Percentiles rank a stretch among this genome's conserved stretches.
Evolutionary conservation across 2,797 vertebrate species (phyloP).

Genomic region (Gymnoscopelus microlampas): DNA sequence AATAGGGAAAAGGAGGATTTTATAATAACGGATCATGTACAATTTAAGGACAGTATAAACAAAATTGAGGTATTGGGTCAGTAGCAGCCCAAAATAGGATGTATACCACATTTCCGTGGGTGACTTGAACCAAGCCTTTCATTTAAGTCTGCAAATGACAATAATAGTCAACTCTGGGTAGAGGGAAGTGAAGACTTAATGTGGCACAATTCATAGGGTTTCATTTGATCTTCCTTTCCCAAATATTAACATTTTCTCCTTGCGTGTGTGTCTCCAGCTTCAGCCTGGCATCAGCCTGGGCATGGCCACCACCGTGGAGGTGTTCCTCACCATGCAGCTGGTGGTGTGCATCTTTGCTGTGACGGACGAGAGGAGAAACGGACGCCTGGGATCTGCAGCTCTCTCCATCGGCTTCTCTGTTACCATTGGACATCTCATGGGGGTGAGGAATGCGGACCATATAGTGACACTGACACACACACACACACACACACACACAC

Average conservation of each 20-base stretch:
- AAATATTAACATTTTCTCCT: not conserved
- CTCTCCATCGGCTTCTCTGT: constrained; percentile 94
- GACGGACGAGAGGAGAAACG: constrained; percentile 90
- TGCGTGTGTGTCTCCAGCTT: constrained; percentile 76
- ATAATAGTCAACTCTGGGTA: not conserved
- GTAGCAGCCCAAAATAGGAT: not conserved
- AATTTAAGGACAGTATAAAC: too few species aligned
- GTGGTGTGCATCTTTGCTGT: constrained; percentile 93
- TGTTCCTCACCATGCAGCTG: constrained; percentile 93
- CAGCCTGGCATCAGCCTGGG: constrained; percentile 90
- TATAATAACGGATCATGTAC: too few species aligned
- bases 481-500: not conserved
- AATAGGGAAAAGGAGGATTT: too few species aligned
- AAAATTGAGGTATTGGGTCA: too few species aligned
- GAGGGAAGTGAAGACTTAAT: not conserved
- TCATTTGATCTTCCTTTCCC: too few species aligned
- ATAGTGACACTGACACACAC: not conserved
- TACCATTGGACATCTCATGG: constrained; percentile 91
- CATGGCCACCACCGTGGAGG: constrained; percentile 93
- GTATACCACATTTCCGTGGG: not conserved
- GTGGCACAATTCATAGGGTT: too few species aligned
- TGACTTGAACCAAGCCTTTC: not conserved
- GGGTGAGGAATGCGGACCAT: constrained; percentile 86
- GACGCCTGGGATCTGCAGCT: constrained; percentile 88
- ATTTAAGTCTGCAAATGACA: not conserved